Evolutionary conservation across 2,113 vertebrate genomes (phyloP).

Genomic region (Microcebus lehilahytsara): DNA sequence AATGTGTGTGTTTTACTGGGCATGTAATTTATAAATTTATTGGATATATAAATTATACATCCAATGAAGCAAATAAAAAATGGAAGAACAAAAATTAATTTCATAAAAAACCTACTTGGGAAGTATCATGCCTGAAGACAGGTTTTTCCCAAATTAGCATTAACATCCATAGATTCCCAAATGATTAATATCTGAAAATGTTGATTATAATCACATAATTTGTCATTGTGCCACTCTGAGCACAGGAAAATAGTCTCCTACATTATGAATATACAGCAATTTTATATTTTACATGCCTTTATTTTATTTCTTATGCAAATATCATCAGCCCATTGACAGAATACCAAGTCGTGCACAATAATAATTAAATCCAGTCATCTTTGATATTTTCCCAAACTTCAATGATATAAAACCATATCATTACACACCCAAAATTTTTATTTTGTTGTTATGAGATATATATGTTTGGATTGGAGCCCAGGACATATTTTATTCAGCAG

Average conservation of each 20-base stretch:
- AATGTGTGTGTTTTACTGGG: neutral
- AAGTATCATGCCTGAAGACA: neutral
- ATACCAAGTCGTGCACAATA: neutral
- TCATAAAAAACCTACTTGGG: neutral
- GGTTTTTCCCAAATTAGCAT: neutral
- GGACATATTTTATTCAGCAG: neutral
- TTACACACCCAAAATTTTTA: neutral
- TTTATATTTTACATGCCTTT: neutral
- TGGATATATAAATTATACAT: neutral
- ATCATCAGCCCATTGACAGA: neutral
- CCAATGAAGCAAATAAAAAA: neutral
- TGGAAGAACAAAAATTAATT: neutral
- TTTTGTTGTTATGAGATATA: neutral
- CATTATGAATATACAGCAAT: neutral
- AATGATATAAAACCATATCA: neutral
- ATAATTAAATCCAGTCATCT: neutral
- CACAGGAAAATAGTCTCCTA: neutral
- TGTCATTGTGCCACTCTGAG: neutral
- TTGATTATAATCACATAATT: neutral
- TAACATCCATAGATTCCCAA: neutral
- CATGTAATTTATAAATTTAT: neutral
- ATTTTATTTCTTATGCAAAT: neutral
- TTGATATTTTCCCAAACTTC: neutral
- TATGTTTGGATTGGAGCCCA: neutral
- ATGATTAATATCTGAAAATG: neutral